Conservation (phyloP, 2,888 invertebrate genomes). For the Plebejus argus region DNA sequence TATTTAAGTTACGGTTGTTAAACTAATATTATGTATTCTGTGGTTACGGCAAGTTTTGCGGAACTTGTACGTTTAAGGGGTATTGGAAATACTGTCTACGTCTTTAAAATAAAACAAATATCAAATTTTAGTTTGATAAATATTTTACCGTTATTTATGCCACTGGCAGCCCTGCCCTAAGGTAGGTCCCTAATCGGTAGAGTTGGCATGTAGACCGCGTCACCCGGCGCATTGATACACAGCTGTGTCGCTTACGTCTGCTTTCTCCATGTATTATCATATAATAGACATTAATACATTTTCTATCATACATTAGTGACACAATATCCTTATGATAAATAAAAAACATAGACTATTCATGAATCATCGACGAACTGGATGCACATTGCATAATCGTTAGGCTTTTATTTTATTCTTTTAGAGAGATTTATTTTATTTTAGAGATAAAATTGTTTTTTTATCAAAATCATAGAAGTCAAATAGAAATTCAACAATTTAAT, state of each 20-base stretch:
- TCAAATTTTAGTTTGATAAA: neutral
- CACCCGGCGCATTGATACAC: constrained; percentile 36
- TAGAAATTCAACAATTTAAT: neutral
- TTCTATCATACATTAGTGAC: constrained; percentile 9
- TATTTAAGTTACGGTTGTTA: too few relatives aligned
- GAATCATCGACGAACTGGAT: neutral
- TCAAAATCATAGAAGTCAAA: neutral
- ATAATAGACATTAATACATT: constrained; percentile 17
- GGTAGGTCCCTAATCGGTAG: constrained; percentile 26
- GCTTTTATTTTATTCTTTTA: too few relatives aligned
- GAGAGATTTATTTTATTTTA: too few relatives aligned
- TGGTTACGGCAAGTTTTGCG: too few relatives aligned
- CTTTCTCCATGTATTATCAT: constrained; percentile 24
- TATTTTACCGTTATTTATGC: neutral
- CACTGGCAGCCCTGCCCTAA: constrained; percentile 32
- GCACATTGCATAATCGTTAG: neutral
- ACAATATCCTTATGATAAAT: neutral
- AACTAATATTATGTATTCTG: too few relatives aligned
- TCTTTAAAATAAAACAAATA: too few relatives aligned
- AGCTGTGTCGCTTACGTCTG: constrained; percentile 24
- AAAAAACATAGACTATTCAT: neutral
- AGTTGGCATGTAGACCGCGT: constrained; percentile 37
- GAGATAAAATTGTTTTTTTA: too few relatives aligned
- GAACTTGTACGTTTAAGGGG: neutral
- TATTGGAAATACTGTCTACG: neutral